These are phyloP conservation scores for Furnarius figulus DNA, from an alignment of 2,113 vertebrate species.

Conservation along the genomic window DNA sequence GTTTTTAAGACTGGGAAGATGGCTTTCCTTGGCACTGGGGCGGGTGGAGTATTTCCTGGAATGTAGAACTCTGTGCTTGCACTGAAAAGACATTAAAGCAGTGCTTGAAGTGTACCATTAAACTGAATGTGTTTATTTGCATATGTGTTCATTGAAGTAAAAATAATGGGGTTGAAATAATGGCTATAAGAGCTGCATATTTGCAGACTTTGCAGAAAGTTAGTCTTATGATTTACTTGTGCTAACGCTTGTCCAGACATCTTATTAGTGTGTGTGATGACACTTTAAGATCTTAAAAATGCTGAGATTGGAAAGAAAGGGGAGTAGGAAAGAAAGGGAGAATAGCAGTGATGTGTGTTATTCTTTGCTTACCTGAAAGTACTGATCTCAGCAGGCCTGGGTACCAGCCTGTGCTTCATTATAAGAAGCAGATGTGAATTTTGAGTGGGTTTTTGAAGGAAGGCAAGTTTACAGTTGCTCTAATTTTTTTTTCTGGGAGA, in stretches of 20 bases:
- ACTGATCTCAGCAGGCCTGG: not conserved
- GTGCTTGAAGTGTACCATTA: accelerated
- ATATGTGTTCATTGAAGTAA: not conserved
- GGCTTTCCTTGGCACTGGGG: not conserved
- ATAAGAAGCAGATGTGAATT: not conserved
- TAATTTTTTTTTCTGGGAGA: not conserved
- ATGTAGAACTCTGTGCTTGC: not conserved
- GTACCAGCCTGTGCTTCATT: not conserved
- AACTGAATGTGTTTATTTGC: not conserved
- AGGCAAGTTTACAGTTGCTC: not conserved
- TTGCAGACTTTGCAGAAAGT: not conserved
- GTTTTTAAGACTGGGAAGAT: not conserved
- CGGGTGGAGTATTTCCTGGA: not conserved
- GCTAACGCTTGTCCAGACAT: not conserved
- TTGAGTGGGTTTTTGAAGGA: not conserved
- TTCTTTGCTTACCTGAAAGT: not conserved
- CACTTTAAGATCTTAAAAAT: not conserved
- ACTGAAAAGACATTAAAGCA: not conserved
- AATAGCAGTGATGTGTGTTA: not conserved
- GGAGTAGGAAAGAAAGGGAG: not conserved
- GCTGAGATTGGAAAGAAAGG: not conserved
- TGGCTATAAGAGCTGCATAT: not conserved
- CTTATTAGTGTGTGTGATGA: not conserved
- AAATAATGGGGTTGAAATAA: not conserved
- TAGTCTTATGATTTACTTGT: not conserved